These are phyloP conservation scores for Cinclus mexicanus DNA, from an alignment of 2,113 vertebrate species.

Conservation along the genomic window DNA sequence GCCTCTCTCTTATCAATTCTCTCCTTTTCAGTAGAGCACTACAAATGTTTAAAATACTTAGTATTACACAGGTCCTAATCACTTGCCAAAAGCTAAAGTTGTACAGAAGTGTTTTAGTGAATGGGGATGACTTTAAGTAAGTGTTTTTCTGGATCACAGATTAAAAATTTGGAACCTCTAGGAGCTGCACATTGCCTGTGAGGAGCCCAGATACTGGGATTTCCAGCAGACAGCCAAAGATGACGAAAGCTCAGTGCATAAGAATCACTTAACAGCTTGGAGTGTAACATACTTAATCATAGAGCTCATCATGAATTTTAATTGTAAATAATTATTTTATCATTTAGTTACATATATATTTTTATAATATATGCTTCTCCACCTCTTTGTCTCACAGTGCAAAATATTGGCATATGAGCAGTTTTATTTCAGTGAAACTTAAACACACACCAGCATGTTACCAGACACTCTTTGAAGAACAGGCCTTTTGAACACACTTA, in stretches of 20 bases:
- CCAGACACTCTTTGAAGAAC: neutral
- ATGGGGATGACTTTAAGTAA: neutral
- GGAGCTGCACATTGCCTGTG: neutral
- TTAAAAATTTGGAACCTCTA: neutral
- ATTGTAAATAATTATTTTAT: neutral
- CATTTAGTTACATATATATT: neutral
- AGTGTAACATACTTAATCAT: neutral
- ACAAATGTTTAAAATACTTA: neutral
- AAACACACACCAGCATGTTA: neutral
- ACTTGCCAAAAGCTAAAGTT: neutral
- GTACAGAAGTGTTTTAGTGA: neutral
- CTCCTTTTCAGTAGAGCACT: neutral
- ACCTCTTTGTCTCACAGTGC: neutral
- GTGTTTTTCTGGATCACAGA: neutral
- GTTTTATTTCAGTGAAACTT: neutral
- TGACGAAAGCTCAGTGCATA: neutral
- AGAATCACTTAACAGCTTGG: neutral
- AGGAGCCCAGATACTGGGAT: neutral
- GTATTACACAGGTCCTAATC: neutral
- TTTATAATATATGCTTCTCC: neutral
- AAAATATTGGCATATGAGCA: neutral
- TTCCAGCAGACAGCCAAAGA: neutral
- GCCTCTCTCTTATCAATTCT: neutral
- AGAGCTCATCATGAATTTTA: neutral
- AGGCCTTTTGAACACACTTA: neutral